Percentiles rank a stretch among this genome's conserved stretches.
Conservation (phyloP, 2,888 invertebrate species). For the Andrena camellia region DNA sequence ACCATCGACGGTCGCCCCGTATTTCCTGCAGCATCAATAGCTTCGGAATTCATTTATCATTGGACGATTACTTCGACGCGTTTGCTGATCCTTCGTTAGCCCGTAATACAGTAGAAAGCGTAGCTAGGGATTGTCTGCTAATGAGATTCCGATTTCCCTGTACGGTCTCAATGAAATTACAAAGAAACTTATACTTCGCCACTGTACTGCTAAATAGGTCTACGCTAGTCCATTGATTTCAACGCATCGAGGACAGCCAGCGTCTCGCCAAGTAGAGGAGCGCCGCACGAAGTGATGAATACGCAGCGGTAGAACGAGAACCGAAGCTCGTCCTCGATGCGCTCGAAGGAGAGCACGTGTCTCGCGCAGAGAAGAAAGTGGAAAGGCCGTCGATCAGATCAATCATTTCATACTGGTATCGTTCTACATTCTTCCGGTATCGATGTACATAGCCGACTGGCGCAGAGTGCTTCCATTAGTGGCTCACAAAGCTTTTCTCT, state of each 20-base stretch:
- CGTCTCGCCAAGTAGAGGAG: not conserved
- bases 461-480: slow-evolving; percentile 75
- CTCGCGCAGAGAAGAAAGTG: not conserved
- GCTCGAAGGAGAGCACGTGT: slow-evolving; percentile 10
- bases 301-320: slow-evolving; percentile 1
- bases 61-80: not conserved
- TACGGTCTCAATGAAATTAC: slow-evolving; percentile 1
- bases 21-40: not conserved
- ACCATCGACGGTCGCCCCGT: not conserved
- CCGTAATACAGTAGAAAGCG: no score
- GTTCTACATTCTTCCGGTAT: slow-evolving; percentile 53
- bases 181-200: slow-evolving; percentile 17
- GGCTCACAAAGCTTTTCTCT: slow-evolving; percentile 54
- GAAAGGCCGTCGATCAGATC: slow-evolving; percentile 17
- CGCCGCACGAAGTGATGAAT: slow-evolving; percentile 2
- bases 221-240: slow-evolving; percentile 39
- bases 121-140: no score
- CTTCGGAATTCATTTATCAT: not conserved
- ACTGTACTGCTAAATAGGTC: slow-evolving; percentile 19
- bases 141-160: slow-evolving; percentile 24
- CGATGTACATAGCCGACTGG: slow-evolving; percentile 70
- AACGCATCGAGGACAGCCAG: slow-evolving; percentile 27
- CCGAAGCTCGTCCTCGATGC: slow-evolving; percentile 17
- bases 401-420: slow-evolving; percentile 15
- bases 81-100: not conserved